These are phyloP conservation scores for Meteorus sp. DNA, from an alignment of 1,140 invertebrate species.

Conservation along the genomic window DNA sequence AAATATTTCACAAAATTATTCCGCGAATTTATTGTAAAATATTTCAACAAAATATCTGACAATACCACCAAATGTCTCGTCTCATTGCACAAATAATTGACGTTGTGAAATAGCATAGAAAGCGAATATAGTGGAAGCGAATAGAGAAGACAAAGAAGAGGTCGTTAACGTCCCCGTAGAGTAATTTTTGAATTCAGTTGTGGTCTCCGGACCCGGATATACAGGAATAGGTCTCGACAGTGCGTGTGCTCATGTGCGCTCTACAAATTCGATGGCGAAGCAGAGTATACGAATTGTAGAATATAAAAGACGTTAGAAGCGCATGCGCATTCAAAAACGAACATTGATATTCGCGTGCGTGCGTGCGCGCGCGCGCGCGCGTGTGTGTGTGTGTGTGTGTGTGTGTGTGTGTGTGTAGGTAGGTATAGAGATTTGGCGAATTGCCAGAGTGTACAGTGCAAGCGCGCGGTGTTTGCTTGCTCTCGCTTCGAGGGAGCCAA, in stretches of 20 bases:
- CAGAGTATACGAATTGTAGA: neutral
- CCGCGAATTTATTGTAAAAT: no score
- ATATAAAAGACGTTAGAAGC: neutral
- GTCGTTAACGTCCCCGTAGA: conserved; percentile 27
- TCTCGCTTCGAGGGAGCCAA: no score
- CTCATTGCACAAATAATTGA: no score
- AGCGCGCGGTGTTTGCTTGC: no score
- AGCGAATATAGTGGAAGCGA: neutral
- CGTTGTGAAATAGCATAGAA: no score
- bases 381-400: no score
- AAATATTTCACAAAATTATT: no score
- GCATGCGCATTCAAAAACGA: neutral
- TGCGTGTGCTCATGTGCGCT: conserved; percentile 24
- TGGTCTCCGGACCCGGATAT: conserved; percentile 47
- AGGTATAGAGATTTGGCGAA: conserved; percentile 17
- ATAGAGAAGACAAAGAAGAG: conserved; percentile 10
- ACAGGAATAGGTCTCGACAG: conserved; percentile 48
- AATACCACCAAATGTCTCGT: no score
- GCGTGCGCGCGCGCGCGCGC: conserved; percentile 28
- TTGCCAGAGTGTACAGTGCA: conserved; percentile 28
- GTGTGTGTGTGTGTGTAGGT: neutral
- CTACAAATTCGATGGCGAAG: conserved; percentile 16
- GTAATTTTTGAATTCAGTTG: neutral
- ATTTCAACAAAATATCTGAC: no score
- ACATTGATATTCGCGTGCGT: conserved; percentile 18